Evolutionary conservation across 37 sponge, comb jelly and placozoan genomes (phyloP).

Genomic region (Beroe forskalii): DNA sequence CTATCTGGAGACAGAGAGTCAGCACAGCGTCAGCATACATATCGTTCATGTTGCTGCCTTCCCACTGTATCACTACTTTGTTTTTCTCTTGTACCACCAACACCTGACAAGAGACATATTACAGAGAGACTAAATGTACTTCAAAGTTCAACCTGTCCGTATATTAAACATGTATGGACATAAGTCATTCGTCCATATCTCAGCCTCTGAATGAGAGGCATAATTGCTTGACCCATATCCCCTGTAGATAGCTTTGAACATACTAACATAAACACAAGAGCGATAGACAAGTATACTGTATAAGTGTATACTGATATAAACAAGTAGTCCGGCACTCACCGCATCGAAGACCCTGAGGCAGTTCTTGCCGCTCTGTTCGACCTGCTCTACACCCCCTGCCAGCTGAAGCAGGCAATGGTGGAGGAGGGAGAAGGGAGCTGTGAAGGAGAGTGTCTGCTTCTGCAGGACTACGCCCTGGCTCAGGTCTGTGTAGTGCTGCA

Average conservation of each 20-base stretch:
- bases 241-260: no score
- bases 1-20: slow-evolving; percentile 80
- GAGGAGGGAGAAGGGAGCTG: slow-evolving; percentile 77
- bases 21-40: slow-evolving; percentile 99
- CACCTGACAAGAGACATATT: slow-evolving; percentile 45
- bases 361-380: slow-evolving; percentile 20
- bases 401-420: slow-evolving; percentile 72
- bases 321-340: no score
- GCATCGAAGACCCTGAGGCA: slow-evolving; percentile 36
- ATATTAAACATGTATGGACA: no score
- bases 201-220: no score
- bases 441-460: slow-evolving; percentile 72
- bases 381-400: slow-evolving; percentile 70
- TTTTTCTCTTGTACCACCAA: slow-evolving; percentile 70
- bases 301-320: no score
- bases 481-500: slow-evolving; percentile 88
- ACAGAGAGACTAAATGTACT: no score
- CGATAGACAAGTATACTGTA: no score
- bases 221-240: no score
- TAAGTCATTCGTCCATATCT: no score
- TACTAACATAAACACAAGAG: no score
- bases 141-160: no score
- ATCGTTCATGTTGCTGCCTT: slow-evolving; percentile 80
- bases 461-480: slow-evolving; percentile 78
- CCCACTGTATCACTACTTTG: slow-evolving; percentile 76